A percentile compares a stretch with the other conserved stretches of the same genome.
Conservation (phyloP, 2,888 invertebrate genomes). For the Drosophila subquinaria region DNA sequence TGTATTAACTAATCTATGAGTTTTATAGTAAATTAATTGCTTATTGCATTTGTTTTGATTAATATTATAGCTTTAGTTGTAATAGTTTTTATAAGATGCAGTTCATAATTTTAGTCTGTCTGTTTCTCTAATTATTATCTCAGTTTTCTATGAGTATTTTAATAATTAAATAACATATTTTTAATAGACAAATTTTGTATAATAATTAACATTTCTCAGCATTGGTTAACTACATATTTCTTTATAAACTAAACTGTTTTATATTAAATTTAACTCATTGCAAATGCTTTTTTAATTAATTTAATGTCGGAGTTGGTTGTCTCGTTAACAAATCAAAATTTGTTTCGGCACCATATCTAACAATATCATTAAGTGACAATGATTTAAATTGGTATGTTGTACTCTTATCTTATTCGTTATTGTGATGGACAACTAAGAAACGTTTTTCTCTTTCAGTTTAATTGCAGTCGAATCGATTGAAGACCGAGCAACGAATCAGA, state of each 20-base stretch:
- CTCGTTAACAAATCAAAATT: neutral
- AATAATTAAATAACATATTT: neutral
- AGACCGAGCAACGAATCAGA: constrained; percentile 16
- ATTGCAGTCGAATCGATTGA: constrained; percentile 12
- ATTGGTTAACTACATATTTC: neutral
- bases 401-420: neutral
- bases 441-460: constrained; percentile 13
- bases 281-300: constrained; percentile 8
- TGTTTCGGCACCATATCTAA: constrained; percentile 1
- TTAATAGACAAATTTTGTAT: neutral
- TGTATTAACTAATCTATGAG: no score
- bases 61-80: no score
- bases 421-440: neutral
- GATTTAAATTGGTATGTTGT: constrained; percentile 26
- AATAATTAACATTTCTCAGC: neutral
- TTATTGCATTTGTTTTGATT: no score
- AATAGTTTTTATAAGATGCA: no score
- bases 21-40: no score
- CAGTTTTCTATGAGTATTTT: no score
- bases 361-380: constrained; percentile 1
- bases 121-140: no score
- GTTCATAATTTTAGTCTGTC: no score
- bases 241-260: neutral
- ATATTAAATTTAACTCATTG: neutral
- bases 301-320: neutral